These are phyloP conservation scores for Melinopterus prodromus DNA, from an alignment of 2,888 invertebrate genomes.

Conservation along the genomic window DNA sequence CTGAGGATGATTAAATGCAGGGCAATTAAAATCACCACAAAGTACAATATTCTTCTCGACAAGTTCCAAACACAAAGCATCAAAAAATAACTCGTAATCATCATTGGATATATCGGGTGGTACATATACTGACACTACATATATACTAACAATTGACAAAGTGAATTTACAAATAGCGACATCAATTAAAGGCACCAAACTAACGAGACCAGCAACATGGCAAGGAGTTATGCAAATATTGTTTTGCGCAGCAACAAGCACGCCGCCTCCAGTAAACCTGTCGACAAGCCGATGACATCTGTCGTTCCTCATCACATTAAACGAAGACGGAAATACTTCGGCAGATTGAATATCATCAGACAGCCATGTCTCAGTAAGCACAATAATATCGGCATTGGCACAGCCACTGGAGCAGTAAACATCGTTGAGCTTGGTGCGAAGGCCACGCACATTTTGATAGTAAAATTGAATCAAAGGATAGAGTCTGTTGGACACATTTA, in stretches of 20 bases:
- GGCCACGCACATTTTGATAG: not conserved
- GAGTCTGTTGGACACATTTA: not conserved
- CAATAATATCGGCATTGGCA: not conserved
- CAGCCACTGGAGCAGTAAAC: not conserved
- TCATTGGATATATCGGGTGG: not conserved
- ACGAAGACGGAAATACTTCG: not conserved
- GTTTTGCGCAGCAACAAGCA: not conserved
- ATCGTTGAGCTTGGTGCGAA: not conserved
- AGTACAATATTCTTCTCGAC: not conserved
- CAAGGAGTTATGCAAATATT: not conserved
- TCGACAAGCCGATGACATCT: not conserved
- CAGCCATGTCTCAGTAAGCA: conserved; percentile 11
- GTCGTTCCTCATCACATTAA: not conserved
- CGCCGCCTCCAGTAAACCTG: conserved; percentile 1
- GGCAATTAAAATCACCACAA: not conserved
- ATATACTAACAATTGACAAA: not conserved
- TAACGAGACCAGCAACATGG: not conserved
- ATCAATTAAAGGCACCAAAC: not conserved
- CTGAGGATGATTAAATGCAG: not conserved
- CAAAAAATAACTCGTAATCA: not conserved
- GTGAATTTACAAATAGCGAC: not conserved
- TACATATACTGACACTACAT: not conserved
- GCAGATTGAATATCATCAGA: not conserved
- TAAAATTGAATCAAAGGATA: not conserved
- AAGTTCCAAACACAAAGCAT: not conserved